phyloP scores from a whole-genome alignment of 2,888 invertebrate genomes.

The Paralinhomoeus sp. region DNA sequence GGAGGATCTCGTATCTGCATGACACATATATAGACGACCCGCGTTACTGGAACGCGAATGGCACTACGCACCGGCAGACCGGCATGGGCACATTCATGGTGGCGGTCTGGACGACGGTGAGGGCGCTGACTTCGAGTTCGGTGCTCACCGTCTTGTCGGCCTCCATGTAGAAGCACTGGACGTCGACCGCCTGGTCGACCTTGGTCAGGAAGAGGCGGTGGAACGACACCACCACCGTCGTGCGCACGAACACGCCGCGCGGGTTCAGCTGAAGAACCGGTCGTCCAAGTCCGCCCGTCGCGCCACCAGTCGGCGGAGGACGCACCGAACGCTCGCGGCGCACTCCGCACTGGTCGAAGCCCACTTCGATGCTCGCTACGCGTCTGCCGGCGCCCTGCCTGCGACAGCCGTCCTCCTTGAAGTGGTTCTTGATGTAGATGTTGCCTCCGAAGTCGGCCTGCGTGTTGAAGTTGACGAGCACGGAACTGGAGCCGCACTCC shows the following conservation, averaged over 20 bases:
- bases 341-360: slow-evolving; percentile 24
- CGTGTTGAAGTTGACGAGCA: too few species aligned
- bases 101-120: not conserved
- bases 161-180: too few species aligned
- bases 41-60: too few species aligned
- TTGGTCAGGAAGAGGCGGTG: slow-evolving; percentile 5
- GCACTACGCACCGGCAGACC: too few species aligned
- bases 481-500: too few species aligned
- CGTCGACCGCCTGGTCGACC: not conserved
- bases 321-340: slow-evolving; percentile 23
- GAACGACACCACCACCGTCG: slow-evolving; percentile 4
- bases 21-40: too few species aligned
- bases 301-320: slow-evolving; percentile 4
- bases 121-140: slow-evolving; percentile 2
- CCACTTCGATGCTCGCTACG: slow-evolving; percentile 23
- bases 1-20: not conserved
- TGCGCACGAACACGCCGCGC: slow-evolving; percentile 4
- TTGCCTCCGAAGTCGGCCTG: too few species aligned
- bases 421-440: too few species aligned
- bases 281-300: too few species aligned
- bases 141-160: slow-evolving; percentile 2
- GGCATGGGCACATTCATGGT: slow-evolving; percentile 1
- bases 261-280: slow-evolving; percentile 7
- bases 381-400: not conserved
- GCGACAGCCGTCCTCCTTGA: too few species aligned